Evolutionary conservation across 2,797 vertebrate species (phyloP).

Genomic region (Clarias fuscus): DNA sequence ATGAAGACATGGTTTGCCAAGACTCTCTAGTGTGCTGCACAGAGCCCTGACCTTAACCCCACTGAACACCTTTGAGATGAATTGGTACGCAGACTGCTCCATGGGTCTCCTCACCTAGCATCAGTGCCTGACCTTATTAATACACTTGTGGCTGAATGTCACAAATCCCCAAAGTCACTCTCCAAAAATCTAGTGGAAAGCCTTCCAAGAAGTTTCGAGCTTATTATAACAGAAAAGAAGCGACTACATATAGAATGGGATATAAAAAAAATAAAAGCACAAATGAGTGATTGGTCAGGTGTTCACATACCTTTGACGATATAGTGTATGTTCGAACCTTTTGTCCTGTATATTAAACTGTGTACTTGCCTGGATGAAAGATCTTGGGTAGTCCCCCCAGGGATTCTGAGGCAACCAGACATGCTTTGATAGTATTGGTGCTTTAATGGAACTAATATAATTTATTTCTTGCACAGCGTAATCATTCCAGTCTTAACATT

Average conservation of each 20-base stretch:
- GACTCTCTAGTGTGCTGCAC: not conserved
- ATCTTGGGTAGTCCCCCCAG: not conserved
- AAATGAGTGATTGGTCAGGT: not conserved
- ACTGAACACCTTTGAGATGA: not conserved
- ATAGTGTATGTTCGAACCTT: not conserved
- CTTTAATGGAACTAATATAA: constrained; percentile 8
- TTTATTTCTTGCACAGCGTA: not conserved
- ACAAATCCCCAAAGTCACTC: not conserved
- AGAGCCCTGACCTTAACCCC: not conserved
- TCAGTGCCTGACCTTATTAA: not conserved
- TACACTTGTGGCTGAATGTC: not conserved
- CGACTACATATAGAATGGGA: not conserved
- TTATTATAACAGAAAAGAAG: not conserved
- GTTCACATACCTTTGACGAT: not conserved
- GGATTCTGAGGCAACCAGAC: not conserved
- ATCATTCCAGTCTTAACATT: not conserved
- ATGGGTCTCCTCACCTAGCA: not conserved
- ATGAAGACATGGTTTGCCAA: not conserved
- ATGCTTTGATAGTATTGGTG: constrained; percentile 8
- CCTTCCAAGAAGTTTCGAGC: not conserved
- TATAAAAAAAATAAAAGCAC: not conserved
- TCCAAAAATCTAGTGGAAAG: not conserved
- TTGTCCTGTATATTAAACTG: not conserved
- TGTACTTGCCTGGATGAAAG: not conserved
- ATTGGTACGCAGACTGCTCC: not conserved